Conservation (phyloP, 2,113 vertebrate genomes). For the Helogale parvula region DNA sequence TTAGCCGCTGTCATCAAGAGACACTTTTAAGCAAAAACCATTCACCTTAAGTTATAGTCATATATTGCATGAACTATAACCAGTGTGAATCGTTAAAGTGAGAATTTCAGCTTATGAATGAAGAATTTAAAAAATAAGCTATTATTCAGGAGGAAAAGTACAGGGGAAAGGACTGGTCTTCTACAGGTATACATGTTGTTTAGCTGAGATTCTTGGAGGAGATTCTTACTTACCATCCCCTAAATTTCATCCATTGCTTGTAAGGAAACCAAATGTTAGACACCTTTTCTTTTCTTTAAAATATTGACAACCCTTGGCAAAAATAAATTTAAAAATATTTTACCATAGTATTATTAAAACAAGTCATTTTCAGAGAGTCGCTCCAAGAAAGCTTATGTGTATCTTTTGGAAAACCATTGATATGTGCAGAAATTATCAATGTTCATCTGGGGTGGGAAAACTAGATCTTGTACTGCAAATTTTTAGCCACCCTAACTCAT, state of each 20-base stretch:
- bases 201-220: background rate
- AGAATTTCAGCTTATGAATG: background rate
- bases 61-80: background rate
- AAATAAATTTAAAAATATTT: slow-evolving; percentile 1
- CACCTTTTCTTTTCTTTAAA: background rate
- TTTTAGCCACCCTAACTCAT: background rate
- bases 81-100: background rate
- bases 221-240: background rate
- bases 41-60: background rate
- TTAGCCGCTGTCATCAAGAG: background rate
- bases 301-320: background rate
- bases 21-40: background rate
- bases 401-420: background rate
- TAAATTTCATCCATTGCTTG: background rate
- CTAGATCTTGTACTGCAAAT: background rate
- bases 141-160: background rate
- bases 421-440: background rate
- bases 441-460: background rate
- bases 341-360: background rate
- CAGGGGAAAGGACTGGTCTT: background rate
- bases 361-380: background rate
- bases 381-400: background rate
- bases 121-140: background rate
- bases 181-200: background rate
- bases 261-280: background rate